Evolutionary conservation across 2,797 vertebrate genomes (phyloP), one percentile per base, ranked within the genome.

Genomic region (Clarias platycephalus): DNA sequence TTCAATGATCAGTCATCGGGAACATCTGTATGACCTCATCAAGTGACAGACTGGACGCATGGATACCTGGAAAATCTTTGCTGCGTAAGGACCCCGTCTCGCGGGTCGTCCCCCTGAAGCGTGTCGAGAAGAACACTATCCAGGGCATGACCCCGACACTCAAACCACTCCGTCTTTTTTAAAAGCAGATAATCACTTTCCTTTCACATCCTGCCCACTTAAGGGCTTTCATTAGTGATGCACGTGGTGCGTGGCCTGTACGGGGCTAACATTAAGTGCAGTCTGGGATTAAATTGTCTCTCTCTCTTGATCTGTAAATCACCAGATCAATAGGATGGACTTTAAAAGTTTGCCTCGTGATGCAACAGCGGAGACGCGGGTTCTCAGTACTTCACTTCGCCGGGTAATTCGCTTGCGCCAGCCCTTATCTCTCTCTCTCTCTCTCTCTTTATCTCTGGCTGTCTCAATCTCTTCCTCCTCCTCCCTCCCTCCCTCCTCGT

Each of bases 251-350:
- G 71, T 82, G 75, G 60, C 34, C 34, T 60, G 75, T 71, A 72
- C 15, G 26, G 26, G 37, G 26, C 40, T 68, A 55, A 28, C 53
- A 63, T 80, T 84, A 81, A 71, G 44, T 63, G 57, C 80, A 85
- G 37, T 44, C 72, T 55, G 66, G 55, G 72, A 87, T 81, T 83
- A 28, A 85, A 68, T 81, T 67, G 49, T 70, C 49, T 68, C 76
- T 78, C 64, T 77, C 49, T 68, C 76, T 78, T 64, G 71, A 76
- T 83, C 67, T 79, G 55, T 81, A 66, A 86, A 60, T 58, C 62
- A 85, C 60, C 34, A 53, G n/a, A 71, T 89, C 80, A 26, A 78
- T 84, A 62, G 67, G 71, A 77, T 75, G 24, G 70, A 83, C 62
- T 80, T 84, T 67, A 20, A 66, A 80, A 81, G 81, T 85, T 81